Conservation (phyloP, 2,797 vertebrate species). For the Tenualosa thibaudeaui region DNA sequence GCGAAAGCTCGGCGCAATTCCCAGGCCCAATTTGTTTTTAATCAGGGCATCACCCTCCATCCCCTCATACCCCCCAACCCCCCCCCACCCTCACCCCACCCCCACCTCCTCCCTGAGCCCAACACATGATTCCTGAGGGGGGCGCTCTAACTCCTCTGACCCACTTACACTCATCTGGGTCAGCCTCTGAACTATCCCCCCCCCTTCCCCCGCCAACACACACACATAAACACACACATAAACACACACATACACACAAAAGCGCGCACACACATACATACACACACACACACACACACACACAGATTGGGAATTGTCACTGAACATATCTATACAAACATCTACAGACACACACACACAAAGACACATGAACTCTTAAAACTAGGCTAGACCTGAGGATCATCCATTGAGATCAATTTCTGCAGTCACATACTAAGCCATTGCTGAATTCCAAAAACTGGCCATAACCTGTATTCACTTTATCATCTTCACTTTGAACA, state of each 20-base stretch:
- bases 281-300: neutral
- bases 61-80: neutral
- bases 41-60: conserved; percentile 11
- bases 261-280: neutral
- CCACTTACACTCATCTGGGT: conserved; percentile 80
- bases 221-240: conserved; percentile 25
- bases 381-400: neutral
- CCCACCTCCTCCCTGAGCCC: conserved; percentile 38
- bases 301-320: neutral
- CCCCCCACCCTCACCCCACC: neutral
- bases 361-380: neutral
- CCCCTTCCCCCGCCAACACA: neutral
- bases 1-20: conserved; percentile 21
- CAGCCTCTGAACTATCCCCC: conserved; percentile 50
- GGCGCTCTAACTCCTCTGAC: conserved; percentile 72
- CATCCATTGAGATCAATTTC: neutral
- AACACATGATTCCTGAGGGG: conserved; percentile 67
- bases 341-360: conserved; percentile 15
- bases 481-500: neutral
- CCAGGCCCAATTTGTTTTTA: conserved; percentile 39
- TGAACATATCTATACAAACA: conserved; percentile 20
- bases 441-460: neutral
- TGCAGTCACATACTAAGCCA: neutral
- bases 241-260: conserved; percentile 12
- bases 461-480: neutral